Percentiles rank a stretch among this genome's conserved stretches.
phyloP scores from a whole-genome alignment of 2,797 vertebrate genomes.

The Rhinatrema bivittatum region DNA sequence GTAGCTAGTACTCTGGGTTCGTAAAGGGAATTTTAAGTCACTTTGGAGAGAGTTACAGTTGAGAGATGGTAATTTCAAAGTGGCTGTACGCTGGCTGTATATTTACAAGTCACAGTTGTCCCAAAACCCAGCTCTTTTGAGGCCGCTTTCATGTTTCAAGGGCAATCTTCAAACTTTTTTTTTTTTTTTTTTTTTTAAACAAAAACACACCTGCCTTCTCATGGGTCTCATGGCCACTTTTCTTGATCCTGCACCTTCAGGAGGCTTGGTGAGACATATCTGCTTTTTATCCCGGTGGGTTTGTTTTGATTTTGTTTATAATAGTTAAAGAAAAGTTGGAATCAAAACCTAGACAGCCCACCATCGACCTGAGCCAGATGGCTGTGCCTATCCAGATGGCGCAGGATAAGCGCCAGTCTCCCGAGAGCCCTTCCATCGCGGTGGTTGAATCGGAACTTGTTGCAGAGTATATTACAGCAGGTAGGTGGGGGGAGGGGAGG shows the following conservation, averaged over 20 bases:
- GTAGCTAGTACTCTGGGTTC: too few species aligned
- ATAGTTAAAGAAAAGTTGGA: conserved; percentile 86
- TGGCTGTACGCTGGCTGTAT: too few species aligned
- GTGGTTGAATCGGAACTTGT: conserved; percentile 73
- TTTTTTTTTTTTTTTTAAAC: too few species aligned
- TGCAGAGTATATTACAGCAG: conserved; percentile 65
- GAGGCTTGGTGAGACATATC: conserved; percentile 5
- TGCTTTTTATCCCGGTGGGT: not conserved
- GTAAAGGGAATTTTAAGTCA: too few species aligned
- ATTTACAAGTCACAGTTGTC: too few species aligned
- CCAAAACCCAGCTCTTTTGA: too few species aligned
- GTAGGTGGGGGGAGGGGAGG: conserved; percentile 43
- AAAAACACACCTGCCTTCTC: too few species aligned
- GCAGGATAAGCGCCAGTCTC: conserved; percentile 76
- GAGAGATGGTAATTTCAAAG: too few species aligned
- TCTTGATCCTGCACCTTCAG: conserved; percentile 5
- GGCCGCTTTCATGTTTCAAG: too few species aligned
- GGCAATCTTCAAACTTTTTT: too few species aligned
- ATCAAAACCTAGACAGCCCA: conserved; percentile 79
- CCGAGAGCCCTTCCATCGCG: conserved; percentile 73
- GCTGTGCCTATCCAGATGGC: conserved; percentile 90
- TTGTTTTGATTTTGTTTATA: conserved; percentile 14
- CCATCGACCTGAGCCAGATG: conserved; percentile 96
- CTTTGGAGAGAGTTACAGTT: too few species aligned
- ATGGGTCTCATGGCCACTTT: not conserved